Base-by-base conservation (phyloP, 2,888 invertebrate genomes). In the Metalampra italica region DNA sequence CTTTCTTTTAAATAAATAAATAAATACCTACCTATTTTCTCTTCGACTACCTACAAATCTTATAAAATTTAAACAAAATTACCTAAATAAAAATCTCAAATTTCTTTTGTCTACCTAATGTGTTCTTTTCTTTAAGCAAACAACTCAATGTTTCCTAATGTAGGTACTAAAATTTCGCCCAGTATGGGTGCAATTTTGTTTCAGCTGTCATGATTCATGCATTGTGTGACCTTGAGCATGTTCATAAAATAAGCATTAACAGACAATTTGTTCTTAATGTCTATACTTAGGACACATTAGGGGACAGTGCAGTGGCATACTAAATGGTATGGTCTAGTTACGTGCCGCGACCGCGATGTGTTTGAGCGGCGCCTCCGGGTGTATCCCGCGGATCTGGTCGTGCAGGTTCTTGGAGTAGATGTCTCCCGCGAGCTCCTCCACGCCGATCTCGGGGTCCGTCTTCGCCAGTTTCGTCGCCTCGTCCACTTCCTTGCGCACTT, bases 401-500 rank as follows among this genome's bases (percentile, higher is more conserved):
- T 95, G 93, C 34, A 92, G 61, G 60, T 92, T 92, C 0, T 92
- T 76, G n/a, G 91, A 82, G 75, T 96, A 96, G 39, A 98, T 92
- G 79, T 98, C 95, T 1, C 92, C 93, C 56, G 94, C 91, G 7
- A 98, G 88, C 74, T 97, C 97, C 47, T 93, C 93, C 0, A 92
- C 13, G 0, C 93, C 92, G 46, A 97, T 91, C 82, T 97, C 97
- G 7, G 92, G 86, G 57, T 97, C 97, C 3, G 90, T 59, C 69
- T 95, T 96, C 0, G 97, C 94, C 30, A 85, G 73, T 64, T 94
- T 94, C 1, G 94, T 93, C 0, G 96, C 97, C 53, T 95, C 96
- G 72, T 98, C 98, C 0, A 99, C 93, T 59, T 92, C 92, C 64
- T 94, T 93, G 52, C 96, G 93, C n/a, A 98, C 94, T 74, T 94